phyloP scores from a whole-genome alignment of 2,888 invertebrate genomes.

The Cecidostiba fungosa region DNA sequence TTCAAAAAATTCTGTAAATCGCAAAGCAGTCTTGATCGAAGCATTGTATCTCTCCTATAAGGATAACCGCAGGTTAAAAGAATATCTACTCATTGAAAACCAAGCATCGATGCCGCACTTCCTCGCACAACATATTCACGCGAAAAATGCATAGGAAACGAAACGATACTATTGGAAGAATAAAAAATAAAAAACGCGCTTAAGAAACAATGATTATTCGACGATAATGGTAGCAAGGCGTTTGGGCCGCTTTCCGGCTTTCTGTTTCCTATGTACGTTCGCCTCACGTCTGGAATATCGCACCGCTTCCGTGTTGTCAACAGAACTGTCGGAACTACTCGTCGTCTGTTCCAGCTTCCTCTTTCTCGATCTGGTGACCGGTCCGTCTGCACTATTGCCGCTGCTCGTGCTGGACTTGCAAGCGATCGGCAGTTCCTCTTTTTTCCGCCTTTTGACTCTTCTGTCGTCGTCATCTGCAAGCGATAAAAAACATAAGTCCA shows the following conservation, averaged over 20 bases:
- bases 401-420: neutral
- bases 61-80: neutral
- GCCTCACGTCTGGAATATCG: slow-evolving; percentile 67
- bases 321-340: slow-evolving; percentile 65
- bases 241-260: slow-evolving; percentile 73
- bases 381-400: slow-evolving; percentile 28
- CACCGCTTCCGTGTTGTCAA: slow-evolving; percentile 65
- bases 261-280: slow-evolving; percentile 73
- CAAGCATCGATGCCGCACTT: slow-evolving; percentile 44
- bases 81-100: slow-evolving; percentile 1
- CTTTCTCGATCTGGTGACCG: slow-evolving; percentile 60
- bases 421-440: slow-evolving; percentile 52
- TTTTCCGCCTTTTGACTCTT: slow-evolving; percentile 68
- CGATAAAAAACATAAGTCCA: neutral
- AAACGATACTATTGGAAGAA: neutral
- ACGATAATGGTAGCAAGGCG: slow-evolving; percentile 70
- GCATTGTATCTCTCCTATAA: neutral
- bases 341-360: slow-evolving; percentile 52
- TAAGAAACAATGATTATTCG: slow-evolving; percentile 68
- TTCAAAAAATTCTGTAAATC: neutral
- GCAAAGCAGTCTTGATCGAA: neutral
- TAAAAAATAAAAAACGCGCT: slow-evolving; percentile 54
- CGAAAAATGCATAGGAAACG: slow-evolving; percentile 68
- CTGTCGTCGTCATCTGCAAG: slow-evolving; percentile 57
- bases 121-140: slow-evolving; percentile 58